Percentiles rank a stretch among this genome's conserved stretches.
Conservation (phyloP, 2,888 invertebrate species). For the Drosophila macrospina region DNA sequence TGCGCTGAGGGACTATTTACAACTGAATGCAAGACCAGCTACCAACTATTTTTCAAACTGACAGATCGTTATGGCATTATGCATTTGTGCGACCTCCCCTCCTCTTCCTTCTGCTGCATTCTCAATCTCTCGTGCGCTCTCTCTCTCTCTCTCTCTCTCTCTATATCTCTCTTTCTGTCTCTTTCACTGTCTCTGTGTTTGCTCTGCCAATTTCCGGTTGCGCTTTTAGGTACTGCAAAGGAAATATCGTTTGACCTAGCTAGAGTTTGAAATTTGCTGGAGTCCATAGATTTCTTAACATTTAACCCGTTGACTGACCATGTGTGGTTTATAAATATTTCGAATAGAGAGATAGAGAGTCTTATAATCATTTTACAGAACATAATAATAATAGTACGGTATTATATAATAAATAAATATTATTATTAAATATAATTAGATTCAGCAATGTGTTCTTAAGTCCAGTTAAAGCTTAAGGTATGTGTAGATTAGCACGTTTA, state of each 20-base stretch:
- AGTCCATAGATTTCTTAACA: conserved; percentile 12
- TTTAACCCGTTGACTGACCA: conserved; percentile 6
- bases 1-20: conserved; percentile 53
- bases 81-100: conserved; percentile 51
- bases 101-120: not conserved
- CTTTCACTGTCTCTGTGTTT: conserved; percentile 38
- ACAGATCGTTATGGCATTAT: conserved; percentile 75
- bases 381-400: too few species aligned
- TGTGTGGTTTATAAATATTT: not conserved
- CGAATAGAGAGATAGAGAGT: too few species aligned
- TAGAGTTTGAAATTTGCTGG: conserved; percentile 21
- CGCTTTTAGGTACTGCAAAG: conserved; percentile 32
- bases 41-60: conserved; percentile 73
- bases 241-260: conserved; percentile 26
- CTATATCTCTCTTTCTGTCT: conserved; percentile 11
- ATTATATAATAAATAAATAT: not conserved
- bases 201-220: conserved; percentile 68
- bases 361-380: too few species aligned
- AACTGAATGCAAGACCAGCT: conserved; percentile 44
- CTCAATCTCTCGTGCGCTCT: not conserved
- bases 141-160: not conserved
- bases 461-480: too few species aligned
- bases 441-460: too few species aligned
- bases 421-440: too few species aligned
- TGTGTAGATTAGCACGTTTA: too few species aligned